These are phyloP conservation scores for Lepilemur ruficaudatus DNA, from an alignment of 2,797 vertebrate genomes.

Conservation along the genomic window DNA sequence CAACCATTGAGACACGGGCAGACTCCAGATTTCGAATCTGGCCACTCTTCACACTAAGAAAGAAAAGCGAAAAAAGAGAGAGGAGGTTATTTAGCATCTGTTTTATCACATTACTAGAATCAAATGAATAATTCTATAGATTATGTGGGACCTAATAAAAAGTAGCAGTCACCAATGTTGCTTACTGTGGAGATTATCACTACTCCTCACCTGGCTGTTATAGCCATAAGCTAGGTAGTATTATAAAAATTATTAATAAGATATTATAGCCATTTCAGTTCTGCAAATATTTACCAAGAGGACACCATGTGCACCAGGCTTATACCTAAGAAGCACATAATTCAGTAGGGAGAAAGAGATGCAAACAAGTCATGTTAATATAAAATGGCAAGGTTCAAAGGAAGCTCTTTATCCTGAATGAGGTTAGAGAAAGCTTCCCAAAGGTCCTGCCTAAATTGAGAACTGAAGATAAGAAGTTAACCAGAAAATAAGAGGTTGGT, in stretches of 20 bases:
- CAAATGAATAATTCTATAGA: slow-evolving; percentile 9
- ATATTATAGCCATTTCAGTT: slow-evolving; percentile 9
- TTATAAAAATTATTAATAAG: slow-evolving; percentile 15
- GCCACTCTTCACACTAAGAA: slow-evolving; percentile 95
- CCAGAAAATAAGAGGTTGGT: neutral
- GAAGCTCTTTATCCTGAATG: slow-evolving; percentile 28
- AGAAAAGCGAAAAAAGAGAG: neutral
- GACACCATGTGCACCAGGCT: neutral
- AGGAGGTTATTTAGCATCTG: slow-evolving; percentile 29
- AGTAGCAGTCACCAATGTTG: neutral
- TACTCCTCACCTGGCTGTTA: neutral
- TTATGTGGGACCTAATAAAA: slow-evolving; percentile 6
- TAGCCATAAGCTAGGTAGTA: neutral
- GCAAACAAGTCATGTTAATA: neutral
- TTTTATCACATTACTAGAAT: neutral
- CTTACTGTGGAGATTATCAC: neutral
- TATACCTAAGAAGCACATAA: slow-evolving; percentile 14
- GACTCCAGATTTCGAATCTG: slow-evolving; percentile 98
- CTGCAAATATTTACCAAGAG: slow-evolving; percentile 2
- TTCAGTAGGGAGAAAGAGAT: neutral
- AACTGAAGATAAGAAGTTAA: neutral
- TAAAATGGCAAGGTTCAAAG: neutral
- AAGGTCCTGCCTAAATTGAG: neutral
- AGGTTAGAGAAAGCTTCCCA: neutral
- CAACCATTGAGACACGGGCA: slow-evolving; percentile 97